Conservation (phyloP, 2,888 invertebrate genomes). For the Drosophila meridiana region DNA sequence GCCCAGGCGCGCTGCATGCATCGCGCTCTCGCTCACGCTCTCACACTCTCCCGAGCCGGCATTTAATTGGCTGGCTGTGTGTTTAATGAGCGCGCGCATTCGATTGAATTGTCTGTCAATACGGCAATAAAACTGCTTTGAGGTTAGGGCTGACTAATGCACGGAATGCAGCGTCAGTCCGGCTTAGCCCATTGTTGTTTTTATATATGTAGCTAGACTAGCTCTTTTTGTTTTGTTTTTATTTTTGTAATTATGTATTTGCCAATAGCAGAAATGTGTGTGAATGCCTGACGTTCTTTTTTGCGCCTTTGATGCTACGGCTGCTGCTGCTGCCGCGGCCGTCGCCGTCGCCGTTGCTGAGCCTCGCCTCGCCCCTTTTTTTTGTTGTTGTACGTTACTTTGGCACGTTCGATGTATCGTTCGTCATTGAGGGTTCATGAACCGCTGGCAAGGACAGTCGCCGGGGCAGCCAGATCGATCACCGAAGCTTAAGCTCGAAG, state of each 20-base stretch:
- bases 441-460: slow-evolving; percentile 76
- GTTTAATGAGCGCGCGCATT: slow-evolving; percentile 49
- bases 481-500: slow-evolving; percentile 55
- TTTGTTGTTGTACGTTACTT: slow-evolving; percentile 47
- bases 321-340: slow-evolving; percentile 6
- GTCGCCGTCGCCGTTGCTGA: slow-evolving; percentile 1
- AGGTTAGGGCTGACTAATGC: slow-evolving; percentile 47
- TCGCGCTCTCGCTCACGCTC: slow-evolving; percentile 10
- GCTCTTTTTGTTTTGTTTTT: not conserved
- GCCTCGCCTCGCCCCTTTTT: slow-evolving; percentile 28
- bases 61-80: slow-evolving; percentile 52
- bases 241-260: slow-evolving; percentile 32
- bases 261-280: slow-evolving; percentile 34
- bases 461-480: slow-evolving; percentile 62
- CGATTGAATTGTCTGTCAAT: slow-evolving; percentile 70
- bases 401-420: slow-evolving; percentile 66
- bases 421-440: slow-evolving; percentile 71
- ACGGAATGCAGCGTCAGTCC: slow-evolving; percentile 26
- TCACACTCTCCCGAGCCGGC: slow-evolving; percentile 22
- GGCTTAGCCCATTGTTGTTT: not conserved
- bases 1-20: slow-evolving; percentile 33
- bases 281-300: slow-evolving; percentile 40
- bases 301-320: slow-evolving; percentile 33
- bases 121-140: slow-evolving; percentile 59
- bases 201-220: no score